Evolutionary conservation across 2,113 vertebrate genomes (phyloP).

Genomic region (Phrynosoma blainvillii): DNA sequence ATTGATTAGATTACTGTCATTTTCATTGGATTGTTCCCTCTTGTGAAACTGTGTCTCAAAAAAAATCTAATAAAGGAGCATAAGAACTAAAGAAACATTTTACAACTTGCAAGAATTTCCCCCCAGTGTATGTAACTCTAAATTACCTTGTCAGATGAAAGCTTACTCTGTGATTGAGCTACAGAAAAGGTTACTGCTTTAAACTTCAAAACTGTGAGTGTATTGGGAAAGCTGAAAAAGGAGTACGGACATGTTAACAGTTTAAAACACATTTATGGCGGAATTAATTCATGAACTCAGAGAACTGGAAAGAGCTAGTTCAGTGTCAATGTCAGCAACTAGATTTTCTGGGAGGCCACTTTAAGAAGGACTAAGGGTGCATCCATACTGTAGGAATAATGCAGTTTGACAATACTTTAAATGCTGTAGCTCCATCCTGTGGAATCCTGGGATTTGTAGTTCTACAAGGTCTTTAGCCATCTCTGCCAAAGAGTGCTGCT

Average conservation of each 20-base stretch:
- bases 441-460: too few species aligned
- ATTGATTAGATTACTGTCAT: conserved; percentile 10
- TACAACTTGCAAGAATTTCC: conserved; percentile 20
- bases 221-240: not conserved
- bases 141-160: conserved; percentile 37
- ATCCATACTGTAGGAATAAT: too few species aligned
- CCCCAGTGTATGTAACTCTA: conserved; percentile 6
- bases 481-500: too few species aligned
- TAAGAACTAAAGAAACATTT: conserved; percentile 31
- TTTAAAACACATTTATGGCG: not conserved
- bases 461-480: too few species aligned
- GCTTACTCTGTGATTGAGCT: not conserved
- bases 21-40: not conserved
- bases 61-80: conserved; percentile 23
- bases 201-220: not conserved
- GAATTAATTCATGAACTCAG: not conserved
- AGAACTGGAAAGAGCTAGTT: conserved; percentile 2
- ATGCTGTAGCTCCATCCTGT: too few species aligned
- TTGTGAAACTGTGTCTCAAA: conserved; percentile 11
- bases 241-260: not conserved
- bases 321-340: not conserved
- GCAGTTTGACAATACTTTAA: too few species aligned
- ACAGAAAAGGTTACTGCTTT: conserved; percentile 19
- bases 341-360: not conserved
- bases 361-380: not conserved